Base-by-base conservation (phyloP, 2,888 invertebrate species). In the Drosophila crucigera region DNA sequence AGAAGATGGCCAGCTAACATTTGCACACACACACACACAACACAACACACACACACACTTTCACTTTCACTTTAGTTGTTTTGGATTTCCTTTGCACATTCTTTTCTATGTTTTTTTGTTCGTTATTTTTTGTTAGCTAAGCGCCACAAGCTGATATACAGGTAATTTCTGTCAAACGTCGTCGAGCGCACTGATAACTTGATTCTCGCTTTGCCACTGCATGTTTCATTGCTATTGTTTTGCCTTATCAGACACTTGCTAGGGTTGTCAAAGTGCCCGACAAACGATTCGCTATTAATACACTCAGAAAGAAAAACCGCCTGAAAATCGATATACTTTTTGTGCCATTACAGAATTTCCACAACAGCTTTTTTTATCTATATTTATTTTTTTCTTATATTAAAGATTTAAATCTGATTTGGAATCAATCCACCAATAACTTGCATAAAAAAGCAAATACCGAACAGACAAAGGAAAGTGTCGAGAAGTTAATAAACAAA, bases 111-210 rank as follows among this genome's bases (percentile, higher is more conserved):
- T 1, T 47, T 25, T 1, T 47, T 25, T 25, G 4, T 4, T 25
- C 2, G 9, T 16, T 31, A 25, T 31, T 41, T 19, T 47, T 33
- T 43, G 25, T 16, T 47, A 47, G 47, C 47, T 25, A 2, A 16
- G 39, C 28, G 31, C 56, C 56, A 19, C 39, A 11, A 56, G 61
- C 55, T 49, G 16, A 16, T 14, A 22, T 16, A 28, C 63, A 79
- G 74, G 89, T 85, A 72, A 88, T 66, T 68, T 58, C 72, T 58
- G 66, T 68, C 70, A 71, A 78, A 67, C 69, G 79, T 71, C 76
- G 56, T 47, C 43, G 55, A 49, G 77, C 43, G 49, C 30, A 71
- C 85, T 88, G 83, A 87, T 84, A 83, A 76, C 49, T 28, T 31
- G 58, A 58, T 60, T 58, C 2, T 25, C 74, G 71, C 37, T 56